Evolutionary conservation across 2,888 invertebrate genomes (phyloP).

Genomic region (Volucella inanis): DNA sequence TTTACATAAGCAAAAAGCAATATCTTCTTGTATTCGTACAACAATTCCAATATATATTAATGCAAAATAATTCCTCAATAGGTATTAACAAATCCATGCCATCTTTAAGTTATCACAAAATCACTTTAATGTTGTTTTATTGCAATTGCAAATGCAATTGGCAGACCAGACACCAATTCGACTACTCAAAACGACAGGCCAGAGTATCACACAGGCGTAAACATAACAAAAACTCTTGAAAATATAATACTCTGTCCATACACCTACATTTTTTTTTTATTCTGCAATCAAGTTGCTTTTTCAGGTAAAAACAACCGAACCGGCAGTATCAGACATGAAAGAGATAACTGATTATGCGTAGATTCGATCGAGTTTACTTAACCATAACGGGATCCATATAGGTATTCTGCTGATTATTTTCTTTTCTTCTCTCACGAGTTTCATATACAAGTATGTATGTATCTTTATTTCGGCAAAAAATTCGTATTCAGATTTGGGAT

Average conservation of each 20-base stretch:
- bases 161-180: slow-evolving; percentile 59
- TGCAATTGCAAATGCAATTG: slow-evolving; percentile 37
- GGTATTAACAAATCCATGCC: background rate
- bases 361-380: slow-evolving; percentile 43
- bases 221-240: slow-evolving; percentile 67
- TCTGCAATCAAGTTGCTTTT: slow-evolving; percentile 33
- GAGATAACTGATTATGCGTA: slow-evolving; percentile 49
- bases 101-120: no score
- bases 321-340: slow-evolving; percentile 54
- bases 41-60: background rate
- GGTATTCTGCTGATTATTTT: slow-evolving; percentile 25
- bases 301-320: slow-evolving; percentile 69
- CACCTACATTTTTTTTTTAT: slow-evolving; percentile 42
- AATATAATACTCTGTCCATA: slow-evolving; percentile 32
- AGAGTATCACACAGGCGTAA: slow-evolving; percentile 66
- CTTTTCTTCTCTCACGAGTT: background rate
- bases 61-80: background rate
- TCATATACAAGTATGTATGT: background rate
- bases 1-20: slow-evolving; percentile 36
- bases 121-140: slow-evolving; percentile 4
- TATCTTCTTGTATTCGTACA: background rate
- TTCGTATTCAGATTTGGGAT: no score
- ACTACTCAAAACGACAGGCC: slow-evolving; percentile 51
- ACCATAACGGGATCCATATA: slow-evolving; percentile 46
- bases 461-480: background rate